These are phyloP conservation scores for Zaprionus africanus DNA, from an alignment of 1,140 invertebrate genomes.

Conservation along the genomic window DNA sequence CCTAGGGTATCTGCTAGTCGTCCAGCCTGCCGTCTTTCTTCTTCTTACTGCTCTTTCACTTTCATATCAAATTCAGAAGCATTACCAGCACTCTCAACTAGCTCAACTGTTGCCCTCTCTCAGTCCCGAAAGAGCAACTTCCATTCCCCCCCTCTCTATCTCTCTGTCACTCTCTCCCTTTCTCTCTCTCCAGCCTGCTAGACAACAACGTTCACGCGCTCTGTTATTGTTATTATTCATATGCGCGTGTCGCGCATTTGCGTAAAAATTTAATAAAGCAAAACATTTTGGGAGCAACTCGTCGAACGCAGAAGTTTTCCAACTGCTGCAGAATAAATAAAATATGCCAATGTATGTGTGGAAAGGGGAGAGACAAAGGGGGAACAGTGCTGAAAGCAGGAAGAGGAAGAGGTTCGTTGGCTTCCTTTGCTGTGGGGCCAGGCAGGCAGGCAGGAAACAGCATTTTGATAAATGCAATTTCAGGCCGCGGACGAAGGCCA, in stretches of 20 bases:
- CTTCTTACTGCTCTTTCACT: neutral
- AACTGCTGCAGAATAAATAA: conserved; percentile 31
- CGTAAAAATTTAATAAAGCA: conserved; percentile 82
- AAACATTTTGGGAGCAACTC: conserved; percentile 55
- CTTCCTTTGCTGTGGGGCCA: conserved; percentile 20
- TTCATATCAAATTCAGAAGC: neutral
- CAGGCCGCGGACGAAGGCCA: conserved; percentile 47
- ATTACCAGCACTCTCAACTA: neutral
- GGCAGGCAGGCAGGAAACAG: conserved; percentile 56
- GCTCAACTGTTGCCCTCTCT: neutral
- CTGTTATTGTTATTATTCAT: conserved; percentile 70
- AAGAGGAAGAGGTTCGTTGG: neutral
- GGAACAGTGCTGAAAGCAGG: neutral
- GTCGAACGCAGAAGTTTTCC: conserved; percentile 41
- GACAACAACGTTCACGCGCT: conserved; percentile 1
- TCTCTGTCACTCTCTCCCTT: neutral
- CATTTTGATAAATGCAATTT: conserved; percentile 77
- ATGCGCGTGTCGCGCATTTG: conserved; percentile 75
- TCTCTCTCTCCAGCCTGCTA: neutral
- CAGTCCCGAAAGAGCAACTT: neutral
- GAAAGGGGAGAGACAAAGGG: neutral
- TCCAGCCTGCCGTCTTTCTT: neutral
- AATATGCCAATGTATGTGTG: conserved; percentile 21
- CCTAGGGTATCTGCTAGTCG: conserved; percentile 11
- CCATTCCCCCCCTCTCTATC: neutral